phyloP scores from a whole-genome alignment of 2,888 invertebrate genomes.

The Sinohyriopsis cumingii region DNA sequence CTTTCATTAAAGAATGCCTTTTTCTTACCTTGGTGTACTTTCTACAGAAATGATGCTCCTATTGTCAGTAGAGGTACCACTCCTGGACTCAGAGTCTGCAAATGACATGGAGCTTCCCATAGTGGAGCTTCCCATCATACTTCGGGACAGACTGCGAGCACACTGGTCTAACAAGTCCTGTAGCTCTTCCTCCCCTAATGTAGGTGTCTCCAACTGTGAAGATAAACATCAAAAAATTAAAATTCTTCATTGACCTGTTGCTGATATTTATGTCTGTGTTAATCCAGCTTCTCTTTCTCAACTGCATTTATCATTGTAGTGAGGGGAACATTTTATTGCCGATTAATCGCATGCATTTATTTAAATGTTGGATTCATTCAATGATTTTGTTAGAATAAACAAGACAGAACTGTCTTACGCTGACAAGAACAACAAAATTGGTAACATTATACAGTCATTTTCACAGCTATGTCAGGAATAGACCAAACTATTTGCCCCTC shows the following conservation, averaged over 20 bases:
- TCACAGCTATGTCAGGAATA: too few relatives aligned
- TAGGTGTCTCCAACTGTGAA: conserved; percentile 55
- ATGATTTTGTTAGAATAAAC: too few relatives aligned
- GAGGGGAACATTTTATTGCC: neutral
- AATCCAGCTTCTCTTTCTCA: too few relatives aligned
- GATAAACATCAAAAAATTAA: neutral
- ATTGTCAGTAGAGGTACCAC: conserved; percentile 14
- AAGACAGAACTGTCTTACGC: too few relatives aligned
- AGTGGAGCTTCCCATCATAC: conserved; percentile 34
- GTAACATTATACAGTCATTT: too few relatives aligned
- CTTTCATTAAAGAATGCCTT: neutral
- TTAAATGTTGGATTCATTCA: neutral
- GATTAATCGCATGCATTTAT: neutral
- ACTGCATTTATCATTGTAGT: too few relatives aligned
- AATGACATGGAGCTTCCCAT: conserved; percentile 38
- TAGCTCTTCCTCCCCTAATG: conserved; percentile 57
- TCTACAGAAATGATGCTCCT: conserved; percentile 22
- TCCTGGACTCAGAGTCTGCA: conserved; percentile 38
- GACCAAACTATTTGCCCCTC: too few relatives aligned
- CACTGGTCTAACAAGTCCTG: conserved; percentile 65
- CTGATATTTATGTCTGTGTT: neutral
- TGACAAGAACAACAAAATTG: too few relatives aligned
- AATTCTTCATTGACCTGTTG: neutral
- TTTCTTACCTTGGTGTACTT: conserved; percentile 46
- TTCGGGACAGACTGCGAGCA: conserved; percentile 57